Percentiles rank a stretch among this genome's conserved stretches.
phyloP scores from a whole-genome alignment of 2,113 vertebrate genomes.

The Cyrtonyx montezumae region DNA sequence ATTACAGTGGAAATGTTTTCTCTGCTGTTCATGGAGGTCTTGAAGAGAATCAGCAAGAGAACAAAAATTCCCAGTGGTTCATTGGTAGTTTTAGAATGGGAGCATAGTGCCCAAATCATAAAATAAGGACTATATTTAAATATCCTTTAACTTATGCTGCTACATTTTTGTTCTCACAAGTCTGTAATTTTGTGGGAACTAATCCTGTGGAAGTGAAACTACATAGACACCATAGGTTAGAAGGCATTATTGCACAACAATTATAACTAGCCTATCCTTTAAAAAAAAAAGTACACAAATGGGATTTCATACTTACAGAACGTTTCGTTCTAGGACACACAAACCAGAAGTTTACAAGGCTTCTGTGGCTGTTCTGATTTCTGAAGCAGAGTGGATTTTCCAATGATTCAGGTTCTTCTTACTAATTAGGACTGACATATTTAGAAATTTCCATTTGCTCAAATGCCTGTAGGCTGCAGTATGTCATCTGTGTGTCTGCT shows the following conservation, averaged over 20 bases:
- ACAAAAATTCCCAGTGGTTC: conserved; percentile 40
- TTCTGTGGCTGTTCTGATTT: neutral
- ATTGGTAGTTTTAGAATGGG: conserved; percentile 35
- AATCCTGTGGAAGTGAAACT: conserved; percentile 7
- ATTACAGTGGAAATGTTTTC: conserved; percentile 36
- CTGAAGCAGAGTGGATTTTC: conserved; percentile 5
- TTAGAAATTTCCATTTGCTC: conserved; percentile 5
- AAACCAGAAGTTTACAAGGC: neutral
- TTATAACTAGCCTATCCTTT: conserved; percentile 36
- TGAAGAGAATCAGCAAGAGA: conserved; percentile 27
- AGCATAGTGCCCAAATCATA: conserved; percentile 21
- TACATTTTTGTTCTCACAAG: conserved; percentile 38
- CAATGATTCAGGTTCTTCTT: neutral
- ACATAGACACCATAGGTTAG: conserved; percentile 22
- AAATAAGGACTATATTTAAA: conserved; percentile 45
- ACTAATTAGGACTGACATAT: neutral
- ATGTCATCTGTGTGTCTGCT: neutral
- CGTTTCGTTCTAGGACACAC: conserved; percentile 4
- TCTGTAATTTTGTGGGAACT: conserved; percentile 60
- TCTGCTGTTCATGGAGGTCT: conserved; percentile 7
- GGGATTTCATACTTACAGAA: conserved; percentile 35
- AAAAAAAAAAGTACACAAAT: neutral
- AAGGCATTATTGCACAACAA: conserved; percentile 26
- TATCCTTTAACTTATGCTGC: conserved; percentile 43
- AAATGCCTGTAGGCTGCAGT: neutral